Conservation (phyloP, 2,888 invertebrate genomes). For the Drosophila neoperkinsi region DNA sequence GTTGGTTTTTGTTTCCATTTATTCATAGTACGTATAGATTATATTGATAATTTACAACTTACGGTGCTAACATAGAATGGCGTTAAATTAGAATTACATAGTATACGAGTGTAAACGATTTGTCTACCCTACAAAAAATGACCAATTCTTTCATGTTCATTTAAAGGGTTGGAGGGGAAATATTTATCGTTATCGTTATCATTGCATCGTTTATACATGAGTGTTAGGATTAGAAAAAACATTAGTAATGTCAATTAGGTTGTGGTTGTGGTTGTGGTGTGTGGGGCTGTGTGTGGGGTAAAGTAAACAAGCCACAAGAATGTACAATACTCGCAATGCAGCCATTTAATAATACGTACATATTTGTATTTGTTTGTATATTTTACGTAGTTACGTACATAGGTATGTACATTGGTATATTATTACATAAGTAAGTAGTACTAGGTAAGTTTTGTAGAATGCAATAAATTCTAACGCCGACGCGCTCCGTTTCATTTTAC, state of each 20-base stretch:
- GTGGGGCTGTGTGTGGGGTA: slow-evolving; percentile 26
- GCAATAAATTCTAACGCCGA: slow-evolving; percentile 60
- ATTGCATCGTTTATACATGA: slow-evolving; percentile 50
- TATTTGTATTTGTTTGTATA: slow-evolving; percentile 19
- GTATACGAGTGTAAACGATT: slow-evolving; percentile 66
- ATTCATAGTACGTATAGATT: slow-evolving; percentile 78
- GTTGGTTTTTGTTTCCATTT: slow-evolving; percentile 64
- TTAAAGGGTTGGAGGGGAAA: slow-evolving; percentile 1
- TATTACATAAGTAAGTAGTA: slow-evolving; percentile 63
- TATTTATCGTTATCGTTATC: slow-evolving; percentile 3
- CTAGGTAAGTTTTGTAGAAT: slow-evolving; percentile 75
- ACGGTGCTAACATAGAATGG: slow-evolving; percentile 79
- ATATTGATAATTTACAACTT: slow-evolving; percentile 85
- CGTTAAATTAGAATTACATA: slow-evolving; percentile 81
- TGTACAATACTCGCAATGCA: slow-evolving; percentile 68
- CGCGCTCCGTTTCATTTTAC: slow-evolving; percentile 67
- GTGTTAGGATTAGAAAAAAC: slow-evolving; percentile 39
- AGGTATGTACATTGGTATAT: slow-evolving; percentile 38
- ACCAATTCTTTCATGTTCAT: slow-evolving; percentile 2
- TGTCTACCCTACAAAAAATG: slow-evolving; percentile 32
- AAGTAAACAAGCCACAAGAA: slow-evolving; percentile 76
- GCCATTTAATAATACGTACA: slow-evolving; percentile 49
- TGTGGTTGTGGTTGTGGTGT: slow-evolving; percentile 12
- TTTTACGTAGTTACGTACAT: slow-evolving; percentile 40
- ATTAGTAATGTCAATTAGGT: slow-evolving; percentile 45